phyloP scores from a whole-genome alignment of 1,140 invertebrate genomes.

The Holcopasites calliopsidis region DNA sequence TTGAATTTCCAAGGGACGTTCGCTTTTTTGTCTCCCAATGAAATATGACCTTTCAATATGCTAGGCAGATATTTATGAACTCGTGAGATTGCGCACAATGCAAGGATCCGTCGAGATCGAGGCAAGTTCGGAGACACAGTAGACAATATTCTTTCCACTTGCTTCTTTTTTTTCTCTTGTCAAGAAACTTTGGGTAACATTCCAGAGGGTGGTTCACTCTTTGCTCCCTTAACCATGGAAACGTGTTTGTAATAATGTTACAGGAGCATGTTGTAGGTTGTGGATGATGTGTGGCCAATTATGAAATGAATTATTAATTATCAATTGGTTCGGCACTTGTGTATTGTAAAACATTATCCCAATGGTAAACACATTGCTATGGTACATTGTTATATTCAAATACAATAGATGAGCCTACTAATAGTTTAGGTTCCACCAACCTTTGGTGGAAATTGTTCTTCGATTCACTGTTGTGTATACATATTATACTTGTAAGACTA shows the following conservation, averaged over 20 bases:
- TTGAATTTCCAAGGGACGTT: conserved; percentile 68
- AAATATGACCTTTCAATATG: conserved; percentile 69
- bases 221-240: neutral
- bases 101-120: conserved; percentile 28
- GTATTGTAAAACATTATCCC: too few species aligned
- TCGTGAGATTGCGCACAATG: conserved; percentile 46
- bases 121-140: conserved; percentile 6
- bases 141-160: neutral
- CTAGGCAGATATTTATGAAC: conserved; percentile 69
- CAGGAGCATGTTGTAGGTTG: too few species aligned
- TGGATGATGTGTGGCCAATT: too few species aligned
- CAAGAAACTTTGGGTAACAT: neutral
- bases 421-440: too few species aligned
- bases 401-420: too few species aligned
- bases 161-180: conserved; percentile 12
- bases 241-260: neutral
- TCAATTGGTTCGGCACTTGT: too few species aligned
- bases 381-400: too few species aligned
- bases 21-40: conserved; percentile 61
- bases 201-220: neutral
- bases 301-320: too few species aligned
- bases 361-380: too few species aligned
- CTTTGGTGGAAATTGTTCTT: too few species aligned
- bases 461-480: too few species aligned
- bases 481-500: too few species aligned